Evolutionary conservation across 2,113 vertebrate species (phyloP).

Genomic region (Etheostoma cragini): DNA sequence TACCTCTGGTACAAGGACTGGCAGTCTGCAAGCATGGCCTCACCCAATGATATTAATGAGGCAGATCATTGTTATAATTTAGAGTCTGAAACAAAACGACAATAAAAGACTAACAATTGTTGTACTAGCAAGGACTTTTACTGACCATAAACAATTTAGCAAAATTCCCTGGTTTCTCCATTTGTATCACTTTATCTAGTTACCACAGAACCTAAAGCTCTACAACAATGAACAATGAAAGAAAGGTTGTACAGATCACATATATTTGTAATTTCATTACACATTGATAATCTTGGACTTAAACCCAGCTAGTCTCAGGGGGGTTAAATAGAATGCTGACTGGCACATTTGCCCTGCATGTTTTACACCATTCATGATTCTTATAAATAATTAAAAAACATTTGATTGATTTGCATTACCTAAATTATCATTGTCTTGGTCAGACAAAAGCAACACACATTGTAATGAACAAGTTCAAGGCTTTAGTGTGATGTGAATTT

Average conservation of each 20-base stretch:
- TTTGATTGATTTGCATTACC: slow-evolving; percentile 18
- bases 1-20: not conserved
- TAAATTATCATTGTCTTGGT: not conserved
- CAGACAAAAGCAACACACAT: slow-evolving; percentile 13
- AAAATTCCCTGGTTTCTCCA: not conserved
- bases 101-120: not conserved
- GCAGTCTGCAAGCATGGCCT: not conserved
- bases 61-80: not conserved
- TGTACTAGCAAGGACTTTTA: not conserved
- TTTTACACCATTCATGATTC: slow-evolving; percentile 19
- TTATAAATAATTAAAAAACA: slow-evolving; percentile 23
- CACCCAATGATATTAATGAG: not conserved
- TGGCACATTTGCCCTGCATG: slow-evolving; percentile 7
- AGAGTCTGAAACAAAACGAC: not conserved
- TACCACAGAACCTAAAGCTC: not conserved
- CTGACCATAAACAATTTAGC: not conserved
- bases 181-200: not conserved
- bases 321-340: slow-evolving; percentile 21
- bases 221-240: not conserved
- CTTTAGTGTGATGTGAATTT: not conserved
- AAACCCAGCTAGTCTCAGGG: slow-evolving; percentile 12
- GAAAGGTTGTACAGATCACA: not conserved
- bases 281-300: not conserved
- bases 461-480: not conserved
- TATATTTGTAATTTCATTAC: not conserved